A percentile compares a stretch with the other conserved stretches of the same genome.
These are phyloP conservation scores for Syritta pipiens DNA, from an alignment of 2,888 invertebrate genomes.

Conservation along the genomic window DNA sequence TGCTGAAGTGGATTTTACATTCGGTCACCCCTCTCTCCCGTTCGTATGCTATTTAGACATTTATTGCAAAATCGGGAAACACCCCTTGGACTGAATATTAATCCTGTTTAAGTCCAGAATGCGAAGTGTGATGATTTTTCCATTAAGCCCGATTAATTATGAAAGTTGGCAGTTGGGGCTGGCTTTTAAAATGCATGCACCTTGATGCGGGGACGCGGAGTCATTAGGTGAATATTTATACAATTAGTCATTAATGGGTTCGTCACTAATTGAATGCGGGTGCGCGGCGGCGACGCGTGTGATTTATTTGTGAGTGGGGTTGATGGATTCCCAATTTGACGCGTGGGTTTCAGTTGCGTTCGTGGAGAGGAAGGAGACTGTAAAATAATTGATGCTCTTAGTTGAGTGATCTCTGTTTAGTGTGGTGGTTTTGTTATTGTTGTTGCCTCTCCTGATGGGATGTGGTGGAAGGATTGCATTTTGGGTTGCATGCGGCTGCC, in stretches of 20 bases:
- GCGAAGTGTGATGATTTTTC: conserved; percentile 46
- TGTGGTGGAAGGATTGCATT: too few relatives aligned
- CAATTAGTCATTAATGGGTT: conserved; percentile 32
- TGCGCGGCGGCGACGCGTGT: too few relatives aligned
- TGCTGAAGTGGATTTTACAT: conserved; percentile 11
- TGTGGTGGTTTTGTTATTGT: too few relatives aligned
- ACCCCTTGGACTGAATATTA: conserved; percentile 30
- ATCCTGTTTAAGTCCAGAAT: conserved; percentile 30
- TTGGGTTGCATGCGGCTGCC: too few relatives aligned
- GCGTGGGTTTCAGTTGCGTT: too few relatives aligned
- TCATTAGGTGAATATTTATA: conserved; percentile 38
- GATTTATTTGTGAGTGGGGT: conserved; percentile 6
- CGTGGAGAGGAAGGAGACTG: too few relatives aligned
- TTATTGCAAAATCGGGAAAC: conserved; percentile 24
- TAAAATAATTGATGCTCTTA: too few relatives aligned
- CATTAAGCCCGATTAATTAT: conserved; percentile 47
- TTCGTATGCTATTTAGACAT: conserved; percentile 31
- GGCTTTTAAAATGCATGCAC: conserved; percentile 9
- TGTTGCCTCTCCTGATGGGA: too few relatives aligned
- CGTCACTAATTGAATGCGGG: conserved; percentile 12
- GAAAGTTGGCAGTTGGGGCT: conserved; percentile 21
- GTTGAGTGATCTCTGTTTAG: too few relatives aligned
- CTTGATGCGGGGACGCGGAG: not conserved
- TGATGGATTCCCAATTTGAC: too few relatives aligned
- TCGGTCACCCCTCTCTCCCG: too few relatives aligned